Evolutionary conservation across 1,140 invertebrate species (phyloP).

Genomic region (Drosophila setifemur): DNA sequence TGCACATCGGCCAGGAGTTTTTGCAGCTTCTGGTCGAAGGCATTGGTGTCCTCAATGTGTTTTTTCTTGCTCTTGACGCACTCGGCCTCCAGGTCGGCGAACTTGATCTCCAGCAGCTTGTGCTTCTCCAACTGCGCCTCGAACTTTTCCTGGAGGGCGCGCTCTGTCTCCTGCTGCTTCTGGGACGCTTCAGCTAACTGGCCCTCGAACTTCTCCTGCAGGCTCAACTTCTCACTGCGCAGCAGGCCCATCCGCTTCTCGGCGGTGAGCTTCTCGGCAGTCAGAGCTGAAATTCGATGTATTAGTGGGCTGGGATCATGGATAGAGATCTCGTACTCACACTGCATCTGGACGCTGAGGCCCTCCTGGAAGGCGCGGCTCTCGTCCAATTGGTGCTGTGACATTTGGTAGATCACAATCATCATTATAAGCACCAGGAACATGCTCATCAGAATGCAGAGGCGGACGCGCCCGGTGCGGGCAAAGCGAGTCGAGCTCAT

Average conservation of each 20-base stretch:
- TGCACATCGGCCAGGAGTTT: slow-evolving; percentile 57
- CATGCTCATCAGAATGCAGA: slow-evolving; percentile 82
- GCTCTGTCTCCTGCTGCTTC: slow-evolving; percentile 81
- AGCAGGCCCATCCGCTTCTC: slow-evolving; percentile 83
- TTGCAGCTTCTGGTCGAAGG: slow-evolving; percentile 60
- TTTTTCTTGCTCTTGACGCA: slow-evolving; percentile 61
- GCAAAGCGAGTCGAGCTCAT: slow-evolving; percentile 83
- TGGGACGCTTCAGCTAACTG: slow-evolving; percentile 82
- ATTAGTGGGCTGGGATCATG: not conserved
- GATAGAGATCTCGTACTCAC: slow-evolving; percentile 59
- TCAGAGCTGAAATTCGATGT: slow-evolving; percentile 47
- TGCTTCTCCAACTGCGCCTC: slow-evolving; percentile 82
- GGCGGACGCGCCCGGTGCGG: slow-evolving; percentile 83
- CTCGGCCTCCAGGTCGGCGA: slow-evolving; percentile 60
- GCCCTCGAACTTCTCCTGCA: slow-evolving; percentile 77
- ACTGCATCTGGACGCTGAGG: slow-evolving; percentile 83
- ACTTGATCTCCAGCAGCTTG: slow-evolving; percentile 81
- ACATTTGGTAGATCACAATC: slow-evolving; percentile 83
- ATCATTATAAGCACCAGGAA: slow-evolving; percentile 82
- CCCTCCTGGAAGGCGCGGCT: slow-evolving; percentile 83
- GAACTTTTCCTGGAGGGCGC: slow-evolving; percentile 80
- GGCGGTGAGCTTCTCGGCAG: slow-evolving; percentile 82
- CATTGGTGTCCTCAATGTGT: slow-evolving; percentile 62
- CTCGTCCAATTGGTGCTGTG: slow-evolving; percentile 83
- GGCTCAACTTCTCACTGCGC: slow-evolving; percentile 82